phyloP scores from a whole-genome alignment of 1,140 invertebrate species.

The Lutraria rhynchaena region DNA sequence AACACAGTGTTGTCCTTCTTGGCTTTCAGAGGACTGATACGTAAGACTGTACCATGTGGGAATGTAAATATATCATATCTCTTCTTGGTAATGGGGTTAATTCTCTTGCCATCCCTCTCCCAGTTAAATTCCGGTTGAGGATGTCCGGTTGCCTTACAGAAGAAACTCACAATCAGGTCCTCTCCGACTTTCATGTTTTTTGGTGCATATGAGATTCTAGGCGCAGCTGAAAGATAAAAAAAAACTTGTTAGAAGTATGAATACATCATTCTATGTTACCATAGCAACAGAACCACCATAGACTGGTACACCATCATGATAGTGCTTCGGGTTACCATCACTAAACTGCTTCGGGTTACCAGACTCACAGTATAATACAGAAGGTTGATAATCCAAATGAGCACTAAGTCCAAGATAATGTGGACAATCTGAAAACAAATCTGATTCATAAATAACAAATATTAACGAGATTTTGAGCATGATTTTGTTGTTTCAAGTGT shows the following conservation, averaged over 20 bases:
- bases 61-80: conserved; percentile 81
- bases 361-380: no score
- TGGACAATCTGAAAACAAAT: no score
- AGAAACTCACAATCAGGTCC: conserved; percentile 96
- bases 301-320: conserved; percentile 26
- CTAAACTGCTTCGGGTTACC: no score
- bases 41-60: conserved; percentile 90
- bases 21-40: conserved; percentile 94
- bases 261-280: background rate
- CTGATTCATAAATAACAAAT: no score
- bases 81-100: conserved; percentile 85
- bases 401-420: no score
- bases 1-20: conserved; percentile 88
- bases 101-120: conserved; percentile 94
- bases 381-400: no score
- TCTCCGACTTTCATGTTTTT: conserved; percentile 86
- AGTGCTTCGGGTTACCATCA: no score
- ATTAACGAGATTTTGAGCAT: no score
- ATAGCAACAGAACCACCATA: conserved; percentile 14
- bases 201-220: conserved; percentile 76
- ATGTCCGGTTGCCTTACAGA: conserved; percentile 95
- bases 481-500: no score
- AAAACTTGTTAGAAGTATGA: conserved; percentile 26
- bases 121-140: conserved; percentile 93
- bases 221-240: conserved; percentile 74